Conservation (phyloP, 2,888 invertebrate species). For the Zelleria hepariella region DNA sequence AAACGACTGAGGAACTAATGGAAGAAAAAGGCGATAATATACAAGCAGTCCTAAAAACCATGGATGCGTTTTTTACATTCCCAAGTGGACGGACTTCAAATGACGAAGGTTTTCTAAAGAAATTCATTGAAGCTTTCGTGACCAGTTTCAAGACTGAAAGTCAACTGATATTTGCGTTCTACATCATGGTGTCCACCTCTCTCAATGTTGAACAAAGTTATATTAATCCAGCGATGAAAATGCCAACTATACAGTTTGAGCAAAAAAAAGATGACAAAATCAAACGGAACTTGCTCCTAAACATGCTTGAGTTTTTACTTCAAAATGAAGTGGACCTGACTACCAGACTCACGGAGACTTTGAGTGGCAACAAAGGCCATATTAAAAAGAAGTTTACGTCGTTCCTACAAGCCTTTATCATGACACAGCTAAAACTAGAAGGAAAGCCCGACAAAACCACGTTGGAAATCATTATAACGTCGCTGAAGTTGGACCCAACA, state of each 20-base stretch:
- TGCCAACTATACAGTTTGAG: conserved; percentile 35
- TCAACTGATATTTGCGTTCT: conserved; percentile 55
- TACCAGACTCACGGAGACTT: conserved; percentile 45
- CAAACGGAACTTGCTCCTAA: conserved; percentile 45
- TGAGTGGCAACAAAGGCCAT: conserved; percentile 52
- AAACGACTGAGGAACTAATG: conserved; percentile 46
- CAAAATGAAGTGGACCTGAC: conserved; percentile 54
- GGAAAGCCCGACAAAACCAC: conserved; percentile 48
- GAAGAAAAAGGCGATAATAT: conserved; percentile 59
- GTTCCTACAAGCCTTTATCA: conserved; percentile 50
- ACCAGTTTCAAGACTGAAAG: conserved; percentile 45
- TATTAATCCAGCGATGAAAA: conserved; percentile 40
- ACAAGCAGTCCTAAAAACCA: conserved; percentile 55
- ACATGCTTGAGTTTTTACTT: conserved; percentile 43
- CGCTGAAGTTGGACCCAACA: conserved; percentile 52
- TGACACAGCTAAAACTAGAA: conserved; percentile 47
- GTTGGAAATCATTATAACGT: conserved; percentile 44
- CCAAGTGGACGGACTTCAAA: conserved; percentile 35
- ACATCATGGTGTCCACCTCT: conserved; percentile 42
- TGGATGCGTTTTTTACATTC: conserved; percentile 50
- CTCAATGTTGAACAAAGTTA: conserved; percentile 50
- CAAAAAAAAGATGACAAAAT: conserved; percentile 41
- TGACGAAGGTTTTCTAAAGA: conserved; percentile 36
- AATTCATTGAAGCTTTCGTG: conserved; percentile 52
- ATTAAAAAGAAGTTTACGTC: conserved; percentile 50